These are phyloP conservation scores for Heteromormyrus szaboi DNA, from an alignment of 2,797 vertebrate species.

Conservation along the genomic window DNA sequence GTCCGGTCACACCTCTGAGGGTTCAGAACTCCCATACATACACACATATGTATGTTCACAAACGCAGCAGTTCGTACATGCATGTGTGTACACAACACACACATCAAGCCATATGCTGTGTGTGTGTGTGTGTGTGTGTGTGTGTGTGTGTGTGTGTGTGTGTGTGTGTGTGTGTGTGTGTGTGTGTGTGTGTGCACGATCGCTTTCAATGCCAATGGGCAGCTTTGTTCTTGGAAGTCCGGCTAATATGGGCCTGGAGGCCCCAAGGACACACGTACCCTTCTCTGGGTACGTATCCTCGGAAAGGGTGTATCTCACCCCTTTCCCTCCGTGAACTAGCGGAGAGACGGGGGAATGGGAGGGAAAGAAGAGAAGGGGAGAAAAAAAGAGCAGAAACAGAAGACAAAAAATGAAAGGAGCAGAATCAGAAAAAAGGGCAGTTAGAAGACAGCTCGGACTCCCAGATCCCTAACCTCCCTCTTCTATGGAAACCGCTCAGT, in stretches of 20 bases:
- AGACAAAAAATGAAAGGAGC: constrained; percentile 20
- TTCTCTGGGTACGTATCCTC: constrained; percentile 99
- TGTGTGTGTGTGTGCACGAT: constrained; percentile 32
- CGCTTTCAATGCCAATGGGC: constrained; percentile 22
- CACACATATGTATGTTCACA: constrained; percentile 8
- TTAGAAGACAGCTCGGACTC: neutral
- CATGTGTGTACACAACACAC: constrained; percentile 10
- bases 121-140: constrained; percentile 26
- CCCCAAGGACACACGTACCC: constrained; percentile 78
- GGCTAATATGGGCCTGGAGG: constrained; percentile 41
- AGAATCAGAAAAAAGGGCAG: constrained; percentile 32
- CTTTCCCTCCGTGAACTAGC: constrained; percentile 97
- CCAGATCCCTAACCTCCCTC: neutral
- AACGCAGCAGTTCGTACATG: constrained; percentile 1
- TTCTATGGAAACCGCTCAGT: neutral
- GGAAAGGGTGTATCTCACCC: constrained; percentile 97
- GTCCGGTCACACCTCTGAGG: neutral
- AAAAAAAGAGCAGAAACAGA: constrained; percentile 9
- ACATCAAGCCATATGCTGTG: constrained; percentile 35
- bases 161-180: neutral
- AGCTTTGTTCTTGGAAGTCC: constrained; percentile 44
- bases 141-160: no score
- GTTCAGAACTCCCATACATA: constrained; percentile 19
- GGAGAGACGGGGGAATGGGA: constrained; percentile 47
- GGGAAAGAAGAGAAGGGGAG: constrained; percentile 27